Evolutionary conservation across 2,113 vertebrate genomes (phyloP), one percentile per base, ranked within the genome.

Genomic region (Leptobrachium ailaonicum): DNA sequence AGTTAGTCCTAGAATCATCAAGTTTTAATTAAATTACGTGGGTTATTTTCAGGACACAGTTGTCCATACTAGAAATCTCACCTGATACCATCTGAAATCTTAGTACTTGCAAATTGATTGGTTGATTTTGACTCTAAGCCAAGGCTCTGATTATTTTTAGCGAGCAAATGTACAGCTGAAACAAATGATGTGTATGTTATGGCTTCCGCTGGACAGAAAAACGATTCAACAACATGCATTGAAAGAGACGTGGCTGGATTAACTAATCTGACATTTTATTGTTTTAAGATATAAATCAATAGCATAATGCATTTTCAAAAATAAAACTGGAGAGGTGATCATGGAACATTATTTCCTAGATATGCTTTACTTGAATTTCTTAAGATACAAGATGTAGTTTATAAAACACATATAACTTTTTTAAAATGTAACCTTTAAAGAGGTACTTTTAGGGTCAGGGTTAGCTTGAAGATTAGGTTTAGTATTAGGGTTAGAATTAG

Each of bases 11-110:
- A 1, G 0, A 86, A 72, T 76, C 72, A 83, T 84, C 76, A 84
- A 84, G 83, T 74, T 79, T 83, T 90, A 87, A 88, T 87, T 87
- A 79, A 87, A 89, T 87, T 88, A 88, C 84, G 85, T 86, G 84
- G 77, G 79, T 71, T 87, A 82, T 84, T 88, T 82, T 84, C 76
- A 85, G 83, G 82, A 86, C 85, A 88, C 80, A 84, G 83, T 84
- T 85, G 77, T 87, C 77, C 85, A 83, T 66, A 78, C 79, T 86
- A 68, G 83, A 86, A 89, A 63, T 87, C 70, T 78, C 77, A 87
- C 83, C 82, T 83, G 85, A 86, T 86, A 84, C 62, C 68, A 75
- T 74, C 82, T 87, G 80, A 86, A 88, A 71, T 78, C 56, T 78
- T 63, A 88, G 85, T 85, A 83, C 73, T 64, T 83, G 79, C 83